Base-by-base conservation (phyloP, 2,888 invertebrate species). In the Drosophila neoperkinsi region DNA sequence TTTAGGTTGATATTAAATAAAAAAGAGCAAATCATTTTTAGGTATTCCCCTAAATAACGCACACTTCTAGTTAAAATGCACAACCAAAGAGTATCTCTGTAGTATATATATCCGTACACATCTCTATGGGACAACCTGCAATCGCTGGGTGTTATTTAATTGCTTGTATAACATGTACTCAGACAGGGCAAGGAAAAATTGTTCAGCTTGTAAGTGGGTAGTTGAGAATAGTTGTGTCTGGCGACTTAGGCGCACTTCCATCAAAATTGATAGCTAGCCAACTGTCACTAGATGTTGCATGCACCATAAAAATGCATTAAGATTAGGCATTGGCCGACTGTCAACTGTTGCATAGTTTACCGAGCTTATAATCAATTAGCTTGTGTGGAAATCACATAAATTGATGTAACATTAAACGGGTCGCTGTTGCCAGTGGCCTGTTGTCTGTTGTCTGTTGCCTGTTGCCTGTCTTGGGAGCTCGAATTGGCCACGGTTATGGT, bases 351-450 rank as follows among this genome's bases (percentile, higher is more conserved):
- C 33, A 77, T 73, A 77, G 65, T 63, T 71, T 53, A 55, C 33
- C 49, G 30, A 74, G 68, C 79, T 74, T 70, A 84, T 91, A 90
- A 91, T 89, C 90, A 91, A 91, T 92, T 91, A 91, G 91, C 87
- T 83, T 82, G 82, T 88, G 87, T 79, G 88, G 81, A 91, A 90
- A 88, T 88, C 86, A 83, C 90, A 91, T 92, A 92, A 91, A 92
- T 91, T 91, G 79, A 73, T 74, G 81, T 67, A 84, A 81, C 85
- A 77, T 84, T 84, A 88, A 88, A 84, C 83, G 88, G 82, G 71
- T 81, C 73, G 79, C 51, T 55, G 64, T 41, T 46, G 43, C 46
- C 51, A 33, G 36, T 36, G 18, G 30, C 51, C 11, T 18, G 28
- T 49, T 52, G 52, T n/a, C 51, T 7, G 51, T 34, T 53, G 53